Base-by-base conservation (phyloP, 2,888 invertebrate genomes). In the Tachina grossa region DNA sequence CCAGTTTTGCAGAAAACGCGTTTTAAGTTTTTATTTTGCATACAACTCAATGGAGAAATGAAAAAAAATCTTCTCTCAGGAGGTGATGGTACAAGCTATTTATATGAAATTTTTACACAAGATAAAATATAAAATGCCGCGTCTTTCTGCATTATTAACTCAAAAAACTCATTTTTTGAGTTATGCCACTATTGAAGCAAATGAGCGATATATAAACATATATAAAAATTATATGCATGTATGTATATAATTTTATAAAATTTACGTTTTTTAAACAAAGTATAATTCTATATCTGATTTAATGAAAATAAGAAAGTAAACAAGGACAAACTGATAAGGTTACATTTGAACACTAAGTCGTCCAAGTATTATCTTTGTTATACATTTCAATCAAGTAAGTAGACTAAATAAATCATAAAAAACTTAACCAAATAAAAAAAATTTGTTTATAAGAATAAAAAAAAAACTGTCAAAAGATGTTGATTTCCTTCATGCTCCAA, bases 351-450 rank as follows among this genome's bases (percentile, higher is more conserved):
- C 19, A 59, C 51, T 75, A 68, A 68, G 68, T 61, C 74, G 31
- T 59, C 2, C 49, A 75, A 81, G 43, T 75, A 6, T 31, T 83
- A 69, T 83, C 77, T 69, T 71, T 63, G 4, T 63, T 31, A 68
- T 53, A 69, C 51, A 75, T 81, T 66, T 66, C 51, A 55, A n/a
- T 66, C 41, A 77, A 68, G 14, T 14, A 65, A 51, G 22, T 19
- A 14, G 19, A 39, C 31, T 39, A 61, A 63, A 5, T 14, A 31
- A 16, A n/a, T 10, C 11, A 39, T 16, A 63, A 19, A 45, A 49
- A 65, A 65, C 31, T 57, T 45, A 31, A 78, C 43, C 13, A 69
- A 45, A 63, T 13, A 9, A 43, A 61, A 41, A 74, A 68, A 51
- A 41, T 31, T n/a, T 9, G 9, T 66, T 47, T 49, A 43, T 16